A percentile compares a stretch with the other conserved stretches of the same genome.
phyloP scores from a whole-genome alignment of 2,113 vertebrate genomes.

The Helogale parvula region DNA sequence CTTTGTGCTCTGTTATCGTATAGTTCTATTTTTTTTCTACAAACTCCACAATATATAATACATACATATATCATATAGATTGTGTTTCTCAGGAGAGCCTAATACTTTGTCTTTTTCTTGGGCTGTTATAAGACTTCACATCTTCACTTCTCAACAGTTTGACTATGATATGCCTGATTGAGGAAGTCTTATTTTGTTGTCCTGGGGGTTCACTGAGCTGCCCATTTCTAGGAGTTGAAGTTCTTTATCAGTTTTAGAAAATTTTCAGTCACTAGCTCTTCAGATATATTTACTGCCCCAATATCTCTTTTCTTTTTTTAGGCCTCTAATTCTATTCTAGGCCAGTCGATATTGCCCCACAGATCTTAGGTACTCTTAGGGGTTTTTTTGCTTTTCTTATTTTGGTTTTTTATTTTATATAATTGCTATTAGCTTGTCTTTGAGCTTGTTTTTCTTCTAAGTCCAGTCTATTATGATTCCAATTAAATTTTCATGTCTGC shows the following conservation, averaged over 20 bases:
- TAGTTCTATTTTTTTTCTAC: neutral
- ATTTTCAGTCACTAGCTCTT: neutral
- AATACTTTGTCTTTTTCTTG: neutral
- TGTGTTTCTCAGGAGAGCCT: neutral
- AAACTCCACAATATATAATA: neutral
- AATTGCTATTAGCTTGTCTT: neutral
- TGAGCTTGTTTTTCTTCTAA: neutral
- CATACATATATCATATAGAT: neutral
- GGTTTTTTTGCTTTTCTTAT: neutral
- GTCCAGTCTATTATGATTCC: neutral
- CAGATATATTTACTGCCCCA: neutral
- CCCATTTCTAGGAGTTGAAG: neutral
- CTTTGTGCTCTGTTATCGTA: neutral
- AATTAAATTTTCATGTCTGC: neutral
- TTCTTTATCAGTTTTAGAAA: neutral
- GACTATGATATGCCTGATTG: neutral
- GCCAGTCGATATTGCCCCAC: neutral
- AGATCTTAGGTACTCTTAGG: neutral
- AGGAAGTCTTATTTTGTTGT: neutral
- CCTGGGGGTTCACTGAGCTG: neutral
- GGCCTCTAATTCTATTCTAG: neutral
- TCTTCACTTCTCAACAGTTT: neutral
- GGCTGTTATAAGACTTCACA: neutral
- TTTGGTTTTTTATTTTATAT: neutral
- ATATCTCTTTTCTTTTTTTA: neutral